These are phyloP conservation scores for Tragelaphus imberbis DNA, from an alignment of 2,113 vertebrate genomes.

Conservation along the genomic window DNA sequence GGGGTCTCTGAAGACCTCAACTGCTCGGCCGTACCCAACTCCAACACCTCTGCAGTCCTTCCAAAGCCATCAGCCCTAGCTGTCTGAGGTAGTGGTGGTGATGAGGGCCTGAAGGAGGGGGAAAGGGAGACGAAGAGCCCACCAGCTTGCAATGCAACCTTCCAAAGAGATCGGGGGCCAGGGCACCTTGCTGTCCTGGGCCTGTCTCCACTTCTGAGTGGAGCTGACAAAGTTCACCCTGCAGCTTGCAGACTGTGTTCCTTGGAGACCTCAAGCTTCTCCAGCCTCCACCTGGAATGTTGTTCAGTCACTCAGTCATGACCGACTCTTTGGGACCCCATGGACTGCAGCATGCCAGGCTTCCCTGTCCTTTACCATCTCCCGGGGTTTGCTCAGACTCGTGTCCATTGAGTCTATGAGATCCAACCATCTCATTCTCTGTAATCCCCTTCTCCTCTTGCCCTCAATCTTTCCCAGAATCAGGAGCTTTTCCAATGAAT, in stretches of 20 bases:
- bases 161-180: background rate
- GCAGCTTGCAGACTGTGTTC: accelerated
- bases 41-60: background rate
- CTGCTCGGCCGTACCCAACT: background rate
- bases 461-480: background rate
- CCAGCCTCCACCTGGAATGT: background rate
- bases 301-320: background rate
- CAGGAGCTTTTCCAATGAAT: background rate
- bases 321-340: background rate
- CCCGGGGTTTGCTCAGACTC: background rate
- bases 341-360: background rate
- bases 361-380: background rate
- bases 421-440: background rate
- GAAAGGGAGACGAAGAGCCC: background rate
- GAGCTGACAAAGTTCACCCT: background rate
- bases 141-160: background rate
- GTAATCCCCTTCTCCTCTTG: background rate
- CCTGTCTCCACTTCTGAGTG: background rate
- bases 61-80: background rate
- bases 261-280: background rate
- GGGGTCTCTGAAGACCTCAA: background rate
- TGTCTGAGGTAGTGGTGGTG: background rate
- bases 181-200: background rate
- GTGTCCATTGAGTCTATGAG: background rate
- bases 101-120: background rate